Conservation (phyloP, 2,888 invertebrate genomes). For the Drosophila differens region DNA sequence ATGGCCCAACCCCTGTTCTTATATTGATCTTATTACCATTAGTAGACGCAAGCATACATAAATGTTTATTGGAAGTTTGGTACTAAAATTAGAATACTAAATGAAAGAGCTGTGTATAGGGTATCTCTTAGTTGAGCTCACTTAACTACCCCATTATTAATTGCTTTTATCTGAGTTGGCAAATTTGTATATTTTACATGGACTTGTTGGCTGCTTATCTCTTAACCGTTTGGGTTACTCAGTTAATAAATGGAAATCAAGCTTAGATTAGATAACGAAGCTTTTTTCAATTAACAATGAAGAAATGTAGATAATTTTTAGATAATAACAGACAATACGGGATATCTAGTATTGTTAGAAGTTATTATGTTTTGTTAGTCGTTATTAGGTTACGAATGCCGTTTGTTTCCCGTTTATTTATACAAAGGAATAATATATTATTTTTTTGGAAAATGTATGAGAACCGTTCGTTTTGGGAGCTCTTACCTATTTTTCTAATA, state of each 20-base stretch:
- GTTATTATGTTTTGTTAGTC: not conserved
- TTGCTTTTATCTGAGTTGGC: not conserved
- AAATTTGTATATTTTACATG: conserved; percentile 5
- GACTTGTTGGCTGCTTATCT: conserved; percentile 1
- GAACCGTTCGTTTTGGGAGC: not conserved
- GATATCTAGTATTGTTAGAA: not conserved
- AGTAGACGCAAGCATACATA: not conserved
- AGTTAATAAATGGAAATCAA: conserved; percentile 1
- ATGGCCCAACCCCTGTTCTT: not conserved
- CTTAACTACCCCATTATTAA: not conserved
- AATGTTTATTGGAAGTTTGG: not conserved
- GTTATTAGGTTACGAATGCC: not conserved
- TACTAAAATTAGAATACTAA: not conserved
- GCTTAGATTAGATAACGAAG: conserved; percentile 23
- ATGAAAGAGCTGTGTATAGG: not conserved
- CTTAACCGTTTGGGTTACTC: not conserved
- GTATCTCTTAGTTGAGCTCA: not conserved
- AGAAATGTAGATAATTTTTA: not conserved
- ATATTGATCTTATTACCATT: not conserved
- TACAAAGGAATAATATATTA: not conserved
- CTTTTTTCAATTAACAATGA: not conserved
- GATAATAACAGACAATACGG: not conserved
- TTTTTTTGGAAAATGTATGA: conserved; percentile 1
- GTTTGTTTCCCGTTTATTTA: not conserved
- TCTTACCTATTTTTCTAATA: not conserved